Percentiles rank a stretch among this genome's conserved stretches.
These are phyloP conservation scores for Drosophila gunungcola DNA, from an alignment of 1,140 invertebrate species.

Conservation along the genomic window DNA sequence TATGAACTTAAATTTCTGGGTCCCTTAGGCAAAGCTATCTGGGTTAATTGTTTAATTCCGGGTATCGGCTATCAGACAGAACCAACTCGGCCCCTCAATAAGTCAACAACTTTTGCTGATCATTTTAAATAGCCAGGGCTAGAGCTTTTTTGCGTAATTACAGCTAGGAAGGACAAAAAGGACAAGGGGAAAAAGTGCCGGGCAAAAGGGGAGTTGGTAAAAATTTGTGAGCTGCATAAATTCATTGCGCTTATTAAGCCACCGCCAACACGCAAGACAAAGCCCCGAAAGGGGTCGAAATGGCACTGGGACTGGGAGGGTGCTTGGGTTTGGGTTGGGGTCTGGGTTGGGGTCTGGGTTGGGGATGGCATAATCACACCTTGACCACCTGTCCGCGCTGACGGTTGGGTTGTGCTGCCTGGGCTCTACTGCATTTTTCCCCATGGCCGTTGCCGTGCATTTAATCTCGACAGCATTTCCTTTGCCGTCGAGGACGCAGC, in stretches of 20 bases:
- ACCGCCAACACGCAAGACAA: constrained; percentile 58
- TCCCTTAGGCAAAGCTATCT: constrained; percentile 9
- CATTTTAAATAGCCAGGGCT: constrained; percentile 13
- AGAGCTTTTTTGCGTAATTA: constrained; percentile 41
- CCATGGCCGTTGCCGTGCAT: constrained; percentile 53
- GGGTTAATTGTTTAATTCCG: constrained; percentile 26
- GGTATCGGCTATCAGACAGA: constrained; percentile 3
- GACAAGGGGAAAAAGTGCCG: neutral
- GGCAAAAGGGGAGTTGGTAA: constrained; percentile 18
- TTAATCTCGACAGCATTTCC: constrained; percentile 79
- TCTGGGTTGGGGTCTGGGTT: too few species aligned
- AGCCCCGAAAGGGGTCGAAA: constrained; percentile 26
- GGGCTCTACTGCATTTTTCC: constrained; percentile 2
- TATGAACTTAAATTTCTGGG: constrained; percentile 22
- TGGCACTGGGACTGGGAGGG: neutral
- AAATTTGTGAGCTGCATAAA: constrained; percentile 64
- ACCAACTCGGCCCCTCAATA: neutral
- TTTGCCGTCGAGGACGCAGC: constrained; percentile 61
- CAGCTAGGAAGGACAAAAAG: neutral
- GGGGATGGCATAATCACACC: constrained; percentile 54
- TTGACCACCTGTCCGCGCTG: constrained; percentile 64
- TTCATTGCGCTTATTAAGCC: constrained; percentile 69
- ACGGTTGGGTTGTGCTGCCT: constrained; percentile 11
- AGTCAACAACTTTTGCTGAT: constrained; percentile 1
- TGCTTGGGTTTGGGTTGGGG: neutral